Base-by-base conservation (phyloP, 2,888 invertebrate genomes). In the Timema cristinae region DNA sequence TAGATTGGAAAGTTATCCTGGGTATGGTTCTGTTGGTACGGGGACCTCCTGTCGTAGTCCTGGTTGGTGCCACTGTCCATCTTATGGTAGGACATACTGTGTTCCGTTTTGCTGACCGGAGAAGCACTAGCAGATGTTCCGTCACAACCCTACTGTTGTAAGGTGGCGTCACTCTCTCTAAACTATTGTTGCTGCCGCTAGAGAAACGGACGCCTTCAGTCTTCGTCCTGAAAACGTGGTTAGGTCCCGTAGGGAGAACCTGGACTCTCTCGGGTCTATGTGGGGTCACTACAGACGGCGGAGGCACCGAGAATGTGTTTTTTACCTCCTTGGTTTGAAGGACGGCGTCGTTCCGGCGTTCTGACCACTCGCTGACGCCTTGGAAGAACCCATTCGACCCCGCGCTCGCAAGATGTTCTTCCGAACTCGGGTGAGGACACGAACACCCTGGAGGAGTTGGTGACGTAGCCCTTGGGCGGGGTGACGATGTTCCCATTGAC, bases 361-460 rank as follows among this genome's bases (percentile, higher is more conserved):
- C 91, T 1, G 89, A 89, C 93, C 93, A 93, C 78, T 93, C 93
- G 70, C 89, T 90, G 71, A 93, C 89, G 47, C 93, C 93, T 77
- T 91, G 90, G 66, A 72, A 72, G 67, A 61, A 74, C 7, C 72
- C 74, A 32, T 70, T 72, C 16, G 72, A 72, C 7, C 52, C 7
- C 11, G 70, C 50, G 8, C 51, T 47, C 16, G 72, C 69, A 11
- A 63, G 15, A 10, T 47, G 66, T 7, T 54, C 54, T 8, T 48
- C 71, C 72, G 71, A 84, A 84, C 78, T 86, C 86, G 77, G 86
- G 86, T 0, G 86, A 85, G 0, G 86, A 84, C 4, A 86, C 84
- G 47, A 85, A 84, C 5, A 86, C 85, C 77, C 86, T 85, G 2
- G 86, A 85, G 77, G 86, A 84, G 6, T 85, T 71, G 52, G 84